phyloP scores from a whole-genome alignment of 2,113 vertebrate genomes.

The Talpa occidentalis region DNA sequence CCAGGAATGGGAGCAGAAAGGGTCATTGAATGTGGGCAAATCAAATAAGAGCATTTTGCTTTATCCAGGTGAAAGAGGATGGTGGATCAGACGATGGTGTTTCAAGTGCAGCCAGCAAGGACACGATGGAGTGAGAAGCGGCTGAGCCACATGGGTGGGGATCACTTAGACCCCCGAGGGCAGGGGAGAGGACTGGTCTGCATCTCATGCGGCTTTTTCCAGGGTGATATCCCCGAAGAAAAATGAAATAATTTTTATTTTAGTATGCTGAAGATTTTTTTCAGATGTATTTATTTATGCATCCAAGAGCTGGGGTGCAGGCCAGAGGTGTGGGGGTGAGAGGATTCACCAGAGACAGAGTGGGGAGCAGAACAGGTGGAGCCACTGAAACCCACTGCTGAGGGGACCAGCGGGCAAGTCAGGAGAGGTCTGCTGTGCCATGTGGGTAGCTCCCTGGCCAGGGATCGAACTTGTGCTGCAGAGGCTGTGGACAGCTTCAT shows the following conservation, averaged over 20 bases:
- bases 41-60: background rate
- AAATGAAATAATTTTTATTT: background rate
- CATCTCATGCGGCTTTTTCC: background rate
- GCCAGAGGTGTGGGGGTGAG: too few relatives aligned
- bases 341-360: too few relatives aligned
- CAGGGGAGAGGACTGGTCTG: background rate
- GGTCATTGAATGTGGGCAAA: background rate
- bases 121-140: rapidly evolving
- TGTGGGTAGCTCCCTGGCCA: too few relatives aligned
- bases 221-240: background rate
- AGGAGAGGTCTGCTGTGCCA: too few relatives aligned
- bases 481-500: too few relatives aligned
- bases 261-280: too few relatives aligned
- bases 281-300: too few relatives aligned
- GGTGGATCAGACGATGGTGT: background rate
- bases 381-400: too few relatives aligned
- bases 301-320: too few relatives aligned
- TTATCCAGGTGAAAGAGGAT: background rate
- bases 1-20: background rate
- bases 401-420: too few relatives aligned
- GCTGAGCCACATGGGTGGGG: rapidly evolving
- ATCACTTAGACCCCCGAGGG: background rate
- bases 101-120: background rate
- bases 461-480: too few relatives aligned
- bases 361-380: too few relatives aligned